A percentile compares a stretch with the other conserved stretches of the same genome.
Conservation (phyloP, 2,797 vertebrate genomes). For the Carcharodon carcharias region DNA sequence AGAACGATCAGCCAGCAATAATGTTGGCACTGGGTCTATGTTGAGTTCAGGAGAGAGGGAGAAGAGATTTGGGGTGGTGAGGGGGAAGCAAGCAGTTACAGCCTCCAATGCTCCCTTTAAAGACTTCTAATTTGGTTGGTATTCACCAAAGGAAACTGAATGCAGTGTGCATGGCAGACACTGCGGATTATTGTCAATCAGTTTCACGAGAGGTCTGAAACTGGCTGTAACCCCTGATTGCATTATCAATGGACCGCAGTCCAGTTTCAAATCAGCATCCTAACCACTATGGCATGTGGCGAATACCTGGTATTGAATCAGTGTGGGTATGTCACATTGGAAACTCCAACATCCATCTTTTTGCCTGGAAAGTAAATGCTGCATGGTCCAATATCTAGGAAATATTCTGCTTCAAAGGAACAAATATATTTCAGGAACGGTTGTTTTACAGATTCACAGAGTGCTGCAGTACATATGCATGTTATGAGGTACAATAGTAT, state of each 20-base stretch:
- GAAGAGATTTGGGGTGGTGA: neutral
- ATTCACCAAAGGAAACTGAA: neutral
- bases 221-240: no score
- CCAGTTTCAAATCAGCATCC: no score
- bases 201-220: neutral
- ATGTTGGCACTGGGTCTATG: neutral
- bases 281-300: no score
- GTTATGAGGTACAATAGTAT: neutral
- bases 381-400: neutral
- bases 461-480: no score
- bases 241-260: no score
- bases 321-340: neutral
- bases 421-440: neutral
- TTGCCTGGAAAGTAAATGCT: neutral
- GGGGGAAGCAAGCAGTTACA: neutral
- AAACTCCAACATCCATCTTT: neutral
- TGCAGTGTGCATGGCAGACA: neutral
- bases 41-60: neutral
- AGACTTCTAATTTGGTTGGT: neutral
- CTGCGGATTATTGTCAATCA: neutral
- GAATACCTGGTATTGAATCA: neutral
- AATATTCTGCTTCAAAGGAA: neutral
- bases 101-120: no score
- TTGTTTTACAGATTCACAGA: neutral
- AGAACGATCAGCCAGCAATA: neutral